Percentiles rank a stretch among this genome's conserved stretches.
phyloP scores from a whole-genome alignment of 2,888 invertebrate species.

The Acanthoscelides obtectus region DNA sequence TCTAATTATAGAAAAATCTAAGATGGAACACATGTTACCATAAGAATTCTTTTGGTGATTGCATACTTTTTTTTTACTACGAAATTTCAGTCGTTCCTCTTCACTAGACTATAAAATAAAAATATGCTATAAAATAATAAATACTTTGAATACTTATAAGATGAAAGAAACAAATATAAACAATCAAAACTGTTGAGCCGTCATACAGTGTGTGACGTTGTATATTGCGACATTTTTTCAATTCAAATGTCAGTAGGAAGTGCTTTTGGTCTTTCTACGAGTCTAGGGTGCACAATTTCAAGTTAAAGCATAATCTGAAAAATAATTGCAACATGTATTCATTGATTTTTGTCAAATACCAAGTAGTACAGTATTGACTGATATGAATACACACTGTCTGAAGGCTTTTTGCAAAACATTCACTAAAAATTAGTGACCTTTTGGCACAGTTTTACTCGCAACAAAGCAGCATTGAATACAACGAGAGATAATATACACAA shows the following conservation, averaged over 20 bases:
- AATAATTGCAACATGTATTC: no score
- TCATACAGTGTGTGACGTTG: background rate
- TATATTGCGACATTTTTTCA: no score
- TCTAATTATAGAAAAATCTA: background rate
- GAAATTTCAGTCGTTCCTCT: background rate
- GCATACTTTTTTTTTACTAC: background rate
- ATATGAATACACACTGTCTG: background rate
- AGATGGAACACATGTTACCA: background rate
- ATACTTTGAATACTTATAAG: background rate
- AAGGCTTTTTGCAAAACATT: background rate
- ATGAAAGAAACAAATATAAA: background rate
- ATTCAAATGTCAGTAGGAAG: no score
- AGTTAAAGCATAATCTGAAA: no score
- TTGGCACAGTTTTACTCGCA: conserved; percentile 6
- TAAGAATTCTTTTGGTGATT: background rate
- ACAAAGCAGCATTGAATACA: background rate
- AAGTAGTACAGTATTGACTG: no score
- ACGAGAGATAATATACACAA: background rate
- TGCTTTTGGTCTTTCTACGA: no score
- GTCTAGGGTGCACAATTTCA: no score
- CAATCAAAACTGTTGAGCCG: background rate
- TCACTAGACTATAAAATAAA: background rate
- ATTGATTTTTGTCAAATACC: no score
- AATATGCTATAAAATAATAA: background rate
- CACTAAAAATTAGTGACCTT: background rate